Evolutionary conservation across 2,113 vertebrate genomes (phyloP).

Genomic region (Mungos mungo): DNA sequence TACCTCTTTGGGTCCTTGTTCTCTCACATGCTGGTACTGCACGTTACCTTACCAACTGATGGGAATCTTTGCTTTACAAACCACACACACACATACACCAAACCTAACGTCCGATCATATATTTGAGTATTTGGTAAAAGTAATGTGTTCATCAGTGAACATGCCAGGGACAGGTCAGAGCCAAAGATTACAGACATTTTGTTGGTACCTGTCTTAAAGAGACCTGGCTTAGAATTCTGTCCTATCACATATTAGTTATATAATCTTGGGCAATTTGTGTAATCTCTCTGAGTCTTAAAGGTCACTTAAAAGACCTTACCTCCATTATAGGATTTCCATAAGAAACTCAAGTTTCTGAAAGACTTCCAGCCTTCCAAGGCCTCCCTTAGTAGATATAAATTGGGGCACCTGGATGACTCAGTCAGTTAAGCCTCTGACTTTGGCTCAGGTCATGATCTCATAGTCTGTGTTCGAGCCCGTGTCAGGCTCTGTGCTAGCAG

Average conservation of each 20-base stretch:
- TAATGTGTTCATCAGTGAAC: neutral
- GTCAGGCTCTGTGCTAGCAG: no score
- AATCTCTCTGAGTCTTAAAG: neutral
- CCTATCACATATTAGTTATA: neutral
- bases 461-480: no score
- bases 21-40: neutral
- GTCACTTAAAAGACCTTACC: neutral
- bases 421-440: no score
- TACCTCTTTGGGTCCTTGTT: neutral
- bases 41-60: neutral
- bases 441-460: no score
- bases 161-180: neutral
- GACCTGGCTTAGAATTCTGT: neutral
- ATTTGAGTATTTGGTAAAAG: neutral
- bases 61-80: neutral
- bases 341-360: slow-evolving; percentile 25
- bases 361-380: neutral
- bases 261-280: neutral
- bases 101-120: neutral
- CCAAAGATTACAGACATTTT: neutral
- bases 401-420: no score
- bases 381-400: neutral
- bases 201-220: neutral
- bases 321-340: neutral
- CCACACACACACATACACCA: neutral